These are phyloP conservation scores for Unio pictorum DNA, from an alignment of 2,888 invertebrate species.

Conservation along the genomic window DNA sequence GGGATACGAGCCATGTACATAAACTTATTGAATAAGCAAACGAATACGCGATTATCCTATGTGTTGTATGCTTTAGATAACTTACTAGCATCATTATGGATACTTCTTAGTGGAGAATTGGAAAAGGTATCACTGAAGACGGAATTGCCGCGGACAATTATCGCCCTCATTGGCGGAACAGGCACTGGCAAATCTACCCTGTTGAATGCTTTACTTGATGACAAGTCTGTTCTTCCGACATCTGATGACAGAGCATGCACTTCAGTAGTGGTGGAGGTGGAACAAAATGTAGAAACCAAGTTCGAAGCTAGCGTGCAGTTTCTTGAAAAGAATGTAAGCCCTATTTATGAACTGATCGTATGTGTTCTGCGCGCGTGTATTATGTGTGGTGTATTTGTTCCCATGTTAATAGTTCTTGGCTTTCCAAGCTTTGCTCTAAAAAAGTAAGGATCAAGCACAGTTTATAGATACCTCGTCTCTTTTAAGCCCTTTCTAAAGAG, in stretches of 20 bases:
- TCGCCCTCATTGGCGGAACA: slow-evolving; percentile 59
- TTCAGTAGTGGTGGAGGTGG: slow-evolving; percentile 56
- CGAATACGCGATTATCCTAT: no score
- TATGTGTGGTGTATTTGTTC: no score
- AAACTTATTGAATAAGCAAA: no score
- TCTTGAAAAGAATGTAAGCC: slow-evolving; percentile 45
- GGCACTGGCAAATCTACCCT: slow-evolving; percentile 58
- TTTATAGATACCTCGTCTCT: no score
- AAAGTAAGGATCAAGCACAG: no score
- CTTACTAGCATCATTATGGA: no score
- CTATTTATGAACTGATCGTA: background rate
- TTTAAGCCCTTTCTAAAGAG: no score
- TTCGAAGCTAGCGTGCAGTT: slow-evolving; percentile 59
- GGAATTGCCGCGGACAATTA: slow-evolving; percentile 46
- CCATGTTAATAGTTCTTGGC: no score
- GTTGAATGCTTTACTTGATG: slow-evolving; percentile 57
- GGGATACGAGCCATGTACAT: no score
- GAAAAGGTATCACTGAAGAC: slow-evolving; percentile 24
- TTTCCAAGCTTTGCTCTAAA: no score
- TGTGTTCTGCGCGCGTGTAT: no score
- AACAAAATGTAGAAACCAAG: slow-evolving; percentile 31
- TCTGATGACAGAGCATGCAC: slow-evolving; percentile 61
- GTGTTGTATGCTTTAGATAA: no score
- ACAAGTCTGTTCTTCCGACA: slow-evolving; percentile 54
- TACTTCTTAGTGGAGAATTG: slow-evolving; percentile 28